A percentile compares a stretch with the other conserved stretches of the same genome.
These are phyloP conservation scores for Phaethornis superciliosus DNA, from an alignment of 2,113 vertebrate genomes.

Conservation along the genomic window DNA sequence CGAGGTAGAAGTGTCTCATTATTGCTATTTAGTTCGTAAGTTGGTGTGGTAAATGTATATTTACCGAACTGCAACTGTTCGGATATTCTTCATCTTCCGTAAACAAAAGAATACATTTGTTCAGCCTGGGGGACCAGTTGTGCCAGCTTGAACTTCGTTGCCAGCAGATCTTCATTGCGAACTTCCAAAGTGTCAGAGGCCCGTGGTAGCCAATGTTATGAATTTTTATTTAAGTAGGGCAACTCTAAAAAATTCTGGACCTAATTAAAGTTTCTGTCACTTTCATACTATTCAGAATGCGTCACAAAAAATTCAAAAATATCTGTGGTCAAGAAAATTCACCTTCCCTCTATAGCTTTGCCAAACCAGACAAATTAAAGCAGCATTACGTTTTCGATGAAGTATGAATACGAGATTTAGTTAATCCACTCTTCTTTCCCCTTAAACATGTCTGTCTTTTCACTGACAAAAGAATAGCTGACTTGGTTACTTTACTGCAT, in stretches of 20 bases:
- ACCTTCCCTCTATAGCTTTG: neutral
- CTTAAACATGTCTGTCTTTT: neutral
- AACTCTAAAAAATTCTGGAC: neutral
- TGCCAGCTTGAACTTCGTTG: neutral
- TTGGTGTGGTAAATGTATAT: neutral
- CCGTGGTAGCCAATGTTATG: fast-evolving
- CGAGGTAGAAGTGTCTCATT: neutral
- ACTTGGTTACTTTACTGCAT: neutral
- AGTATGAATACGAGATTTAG: neutral
- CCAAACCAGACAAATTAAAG: neutral
- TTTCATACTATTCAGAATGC: neutral
- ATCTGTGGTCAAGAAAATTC: neutral
- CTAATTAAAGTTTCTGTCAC: neutral
- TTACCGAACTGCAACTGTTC: neutral
- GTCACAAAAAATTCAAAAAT: neutral
- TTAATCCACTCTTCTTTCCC: neutral
- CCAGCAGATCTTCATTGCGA: no score
- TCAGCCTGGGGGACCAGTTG: neutral
- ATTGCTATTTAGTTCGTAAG: neutral
- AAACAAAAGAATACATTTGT: neutral
- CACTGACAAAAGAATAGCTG: neutral
- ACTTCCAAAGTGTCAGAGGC: neutral
- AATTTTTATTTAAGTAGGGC: neutral
- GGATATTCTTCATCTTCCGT: neutral
- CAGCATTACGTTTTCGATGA: neutral